Base-by-base conservation (phyloP, 2,113 vertebrate species). In the Chunga burmeisteri region DNA sequence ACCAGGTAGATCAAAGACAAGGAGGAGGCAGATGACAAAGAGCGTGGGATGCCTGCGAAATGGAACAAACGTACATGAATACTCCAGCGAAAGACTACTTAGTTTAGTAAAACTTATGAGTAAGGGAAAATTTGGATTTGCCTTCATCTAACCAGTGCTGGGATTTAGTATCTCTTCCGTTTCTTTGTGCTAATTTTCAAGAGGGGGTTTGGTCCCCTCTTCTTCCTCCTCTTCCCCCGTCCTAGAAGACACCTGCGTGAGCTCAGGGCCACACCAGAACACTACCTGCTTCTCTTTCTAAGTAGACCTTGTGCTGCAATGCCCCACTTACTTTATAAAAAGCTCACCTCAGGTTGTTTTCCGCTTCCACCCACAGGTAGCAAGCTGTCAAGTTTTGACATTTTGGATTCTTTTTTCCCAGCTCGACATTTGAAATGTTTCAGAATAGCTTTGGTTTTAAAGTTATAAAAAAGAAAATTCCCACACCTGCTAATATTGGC, bases 301-400 rank as follows among this genome's bases (percentile, higher is more conserved):
- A 72, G 47, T 6, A 85, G 65, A 65, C 66, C 36, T 91, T 53
- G 46, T 94, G 46, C 62, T 82, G 50, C 56, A 72, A 5, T 90
- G 87, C 30, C 71, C 65, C 61, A 90, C 75, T 94, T 95, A 84
- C 55, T 88, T 95, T 90, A 71, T 62, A 49, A 88, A 83, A 91
- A 80, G 34, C 71, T 86, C 67, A 88, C 62, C 78, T 94, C 73
- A 86, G 50, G 23, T 86, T 91, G 67, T 90, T 96, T 91, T 81
- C 53, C 0, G 2, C 67, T 77, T 85, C 77, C 20, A 72, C 58
- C 44, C 71, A 62, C 90, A 90, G 61, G 74, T 81, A 84, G 65
- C 62, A 65, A 82, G 73, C 75, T 86, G 66, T 85, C 88, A 94
- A 62, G 61, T 87, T 91, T 74, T 92, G 90, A 78, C 62, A 59